Evolutionary conservation across 2,113 vertebrate genomes (phyloP), one percentile per base, ranked within the genome.

Genomic region (Marmota flaviventris): DNA sequence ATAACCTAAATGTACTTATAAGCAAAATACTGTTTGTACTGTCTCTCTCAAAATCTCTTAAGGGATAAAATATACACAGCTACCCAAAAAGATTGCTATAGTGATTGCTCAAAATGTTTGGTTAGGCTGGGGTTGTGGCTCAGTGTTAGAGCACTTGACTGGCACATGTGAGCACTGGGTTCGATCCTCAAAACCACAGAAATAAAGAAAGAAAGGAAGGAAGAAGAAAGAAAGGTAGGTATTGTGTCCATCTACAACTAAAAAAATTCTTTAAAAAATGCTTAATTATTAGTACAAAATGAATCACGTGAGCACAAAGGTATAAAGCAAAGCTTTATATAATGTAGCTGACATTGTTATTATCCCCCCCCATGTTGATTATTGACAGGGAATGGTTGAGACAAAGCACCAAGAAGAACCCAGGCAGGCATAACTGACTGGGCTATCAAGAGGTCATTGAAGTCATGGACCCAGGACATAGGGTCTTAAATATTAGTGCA

Each of bases 261-360:
- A 51, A 51, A 51, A 51, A 51, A 0, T 13, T 12, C 48, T 51
- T 51, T 61, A 45, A 42, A 53, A 70, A 63, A 82, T 92, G 83
- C 84, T 95, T 85, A 29, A 0, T 42, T 7, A 58, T 32, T 25
- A 51, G 27, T 39, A 29, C 27, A 86, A 76, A 90, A 76, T 65
- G 16, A 90, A 88, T 34, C 61, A 56, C 0, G 1, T 24, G 0
- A 58, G 5, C 5, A 18, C 0, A 11, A 83, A 24, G 0, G 18
- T 58, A 83, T 56, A 63, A 5, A 72, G 25, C 11, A 89, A 65
- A 87, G 2, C 8, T 63, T 77, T 51, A 51, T 3, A 22, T 42
- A 61, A 37, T 70, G 18, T 24, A 18, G 13, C 6, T 29, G 42
- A 56, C 13, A 0, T n/a, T 69, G 17, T 45, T 91, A 9, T 48